These are phyloP conservation scores for Perca fluviatilis DNA, from an alignment of 2,113 vertebrate genomes.

Conservation along the genomic window DNA sequence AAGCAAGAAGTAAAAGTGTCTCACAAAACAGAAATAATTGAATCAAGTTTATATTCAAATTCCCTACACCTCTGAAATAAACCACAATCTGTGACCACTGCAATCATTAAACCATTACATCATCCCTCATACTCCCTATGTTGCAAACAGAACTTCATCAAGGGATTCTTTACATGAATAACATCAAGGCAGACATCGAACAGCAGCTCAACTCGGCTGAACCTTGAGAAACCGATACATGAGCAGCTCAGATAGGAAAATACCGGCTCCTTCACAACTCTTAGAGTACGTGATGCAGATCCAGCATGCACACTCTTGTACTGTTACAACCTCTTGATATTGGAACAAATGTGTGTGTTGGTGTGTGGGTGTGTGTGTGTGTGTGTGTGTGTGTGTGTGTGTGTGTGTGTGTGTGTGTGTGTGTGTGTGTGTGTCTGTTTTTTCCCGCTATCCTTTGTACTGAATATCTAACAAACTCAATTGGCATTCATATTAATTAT, in stretches of 20 bases:
- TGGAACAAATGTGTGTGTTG: not conserved
- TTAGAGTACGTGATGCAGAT: not conserved
- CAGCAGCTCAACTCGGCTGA: slow-evolving; percentile 31
- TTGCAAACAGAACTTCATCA: slow-evolving; percentile 34
- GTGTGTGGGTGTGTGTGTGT: no score
- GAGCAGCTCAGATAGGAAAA: slow-evolving; percentile 16
- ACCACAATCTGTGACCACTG: not conserved
- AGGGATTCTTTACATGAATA: slow-evolving; percentile 28
- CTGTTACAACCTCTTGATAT: slow-evolving; percentile 10
- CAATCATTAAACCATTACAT: not conserved
- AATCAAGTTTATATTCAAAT: not conserved
- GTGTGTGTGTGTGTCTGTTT: not conserved
- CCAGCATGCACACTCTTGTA: not conserved
- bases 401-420: no score
- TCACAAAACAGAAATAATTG: not conserved
- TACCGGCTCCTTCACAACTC: slow-evolving; percentile 8
- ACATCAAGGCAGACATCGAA: slow-evolving; percentile 30
- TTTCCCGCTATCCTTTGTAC: not conserved
- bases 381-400: no score
- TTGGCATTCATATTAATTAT: slow-evolving; percentile 19
- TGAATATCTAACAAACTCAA: slow-evolving; percentile 10
- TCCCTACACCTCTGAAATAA: slow-evolving; percentile 19
- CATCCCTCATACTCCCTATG: not conserved
- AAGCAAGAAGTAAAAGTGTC: not conserved
- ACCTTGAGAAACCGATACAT: slow-evolving; percentile 29